Conservation (phyloP, 1,140 invertebrate genomes). For the Physella acuta region DNA sequence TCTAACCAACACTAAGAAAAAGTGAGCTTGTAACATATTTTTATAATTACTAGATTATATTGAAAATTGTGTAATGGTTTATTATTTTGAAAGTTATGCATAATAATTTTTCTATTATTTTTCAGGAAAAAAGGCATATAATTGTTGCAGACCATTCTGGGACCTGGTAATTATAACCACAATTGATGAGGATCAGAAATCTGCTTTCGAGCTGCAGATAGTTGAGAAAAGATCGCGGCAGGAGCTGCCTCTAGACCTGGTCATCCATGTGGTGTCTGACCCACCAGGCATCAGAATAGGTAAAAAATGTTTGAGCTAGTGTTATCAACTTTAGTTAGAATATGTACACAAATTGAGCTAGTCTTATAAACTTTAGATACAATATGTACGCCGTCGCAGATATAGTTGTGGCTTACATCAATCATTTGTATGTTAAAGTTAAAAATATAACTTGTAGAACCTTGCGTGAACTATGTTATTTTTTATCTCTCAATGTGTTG, state of each 20-base stretch:
- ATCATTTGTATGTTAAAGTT: too few species aligned
- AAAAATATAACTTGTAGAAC: too few species aligned
- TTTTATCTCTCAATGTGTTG: too few species aligned
- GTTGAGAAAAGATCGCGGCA: slow-evolving; percentile 43
- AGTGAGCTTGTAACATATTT: neutral
- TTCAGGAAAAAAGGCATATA: slow-evolving; percentile 35
- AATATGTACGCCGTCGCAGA: too few species aligned
- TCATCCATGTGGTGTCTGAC: slow-evolving; percentile 54
- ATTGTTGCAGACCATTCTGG: slow-evolving; percentile 48
- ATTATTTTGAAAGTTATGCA: neutral
- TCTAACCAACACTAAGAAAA: neutral
- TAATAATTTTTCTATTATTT: slow-evolving; percentile 8
- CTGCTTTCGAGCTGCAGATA: slow-evolving; percentile 56
- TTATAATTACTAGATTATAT: neutral
- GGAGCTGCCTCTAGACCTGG: slow-evolving; percentile 49
- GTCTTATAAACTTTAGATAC: too few species aligned
- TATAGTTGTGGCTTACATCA: too few species aligned
- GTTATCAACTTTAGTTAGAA: too few species aligned
- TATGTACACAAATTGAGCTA: too few species aligned
- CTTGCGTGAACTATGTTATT: too few species aligned
- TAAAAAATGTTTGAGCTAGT: too few species aligned
- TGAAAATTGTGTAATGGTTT: neutral
- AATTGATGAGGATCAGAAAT: slow-evolving; percentile 54
- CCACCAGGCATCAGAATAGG: slow-evolving; percentile 58
- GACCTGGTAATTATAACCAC: slow-evolving; percentile 60